These are phyloP conservation scores for Nothoprocta perdicaria DNA, from an alignment of 2,113 vertebrate species.

Conservation along the genomic window DNA sequence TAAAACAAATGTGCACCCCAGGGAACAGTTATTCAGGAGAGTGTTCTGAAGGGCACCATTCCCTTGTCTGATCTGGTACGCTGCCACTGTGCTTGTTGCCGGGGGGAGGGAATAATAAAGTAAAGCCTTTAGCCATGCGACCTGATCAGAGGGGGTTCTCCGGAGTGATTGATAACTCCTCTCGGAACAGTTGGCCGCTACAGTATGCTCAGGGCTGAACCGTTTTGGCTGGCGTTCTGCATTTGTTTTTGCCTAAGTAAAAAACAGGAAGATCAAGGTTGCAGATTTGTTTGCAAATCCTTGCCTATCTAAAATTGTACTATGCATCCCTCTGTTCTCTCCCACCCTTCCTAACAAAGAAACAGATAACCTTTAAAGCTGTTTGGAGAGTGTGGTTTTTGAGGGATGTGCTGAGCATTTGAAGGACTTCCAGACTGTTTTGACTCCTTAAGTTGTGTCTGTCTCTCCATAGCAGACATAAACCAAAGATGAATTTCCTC, in stretches of 20 bases:
- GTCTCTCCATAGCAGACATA: background rate
- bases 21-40: conserved; percentile 28
- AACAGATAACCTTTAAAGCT: background rate
- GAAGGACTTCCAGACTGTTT: background rate
- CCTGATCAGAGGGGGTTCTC: conserved; percentile 43
- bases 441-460: background rate
- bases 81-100: background rate
- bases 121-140: conserved; percentile 38
- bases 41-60: conserved; percentile 48
- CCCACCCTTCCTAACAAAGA: background rate
- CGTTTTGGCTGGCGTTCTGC: conserved; percentile 6
- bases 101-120: conserved; percentile 54
- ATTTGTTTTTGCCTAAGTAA: conserved; percentile 8
- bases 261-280: background rate
- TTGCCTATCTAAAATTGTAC: background rate
- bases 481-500: background rate
- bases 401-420: background rate
- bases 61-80: conserved; percentile 21
- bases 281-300: background rate
- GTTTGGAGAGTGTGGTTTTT: background rate
- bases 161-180: conserved; percentile 49
- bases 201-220: background rate
- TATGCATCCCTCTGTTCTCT: background rate
- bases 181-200: conserved; percentile 4
- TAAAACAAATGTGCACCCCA: background rate